Evolutionary conservation across 2,113 vertebrate species (phyloP).

Genomic region (Origma solitaria): DNA sequence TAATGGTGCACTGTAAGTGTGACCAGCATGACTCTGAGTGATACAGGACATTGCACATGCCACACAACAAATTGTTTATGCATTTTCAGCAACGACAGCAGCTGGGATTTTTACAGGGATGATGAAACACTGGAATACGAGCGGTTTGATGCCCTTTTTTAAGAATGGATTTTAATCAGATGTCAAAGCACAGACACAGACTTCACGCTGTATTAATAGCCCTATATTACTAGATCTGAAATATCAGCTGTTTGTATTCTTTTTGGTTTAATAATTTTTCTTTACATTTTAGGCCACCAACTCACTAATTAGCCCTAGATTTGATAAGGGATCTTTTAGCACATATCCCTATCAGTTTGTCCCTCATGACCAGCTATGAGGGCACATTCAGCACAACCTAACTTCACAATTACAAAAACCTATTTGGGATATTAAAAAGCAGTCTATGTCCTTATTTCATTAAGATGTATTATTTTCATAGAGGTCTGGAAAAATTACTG

Average conservation of each 20-base stretch:
- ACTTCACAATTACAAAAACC: neutral
- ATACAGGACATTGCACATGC: neutral
- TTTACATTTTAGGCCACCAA: neutral
- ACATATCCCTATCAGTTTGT: neutral
- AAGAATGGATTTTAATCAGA: neutral
- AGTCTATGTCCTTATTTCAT: neutral
- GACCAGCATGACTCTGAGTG: neutral
- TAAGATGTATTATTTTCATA: neutral
- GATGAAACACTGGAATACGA: fast-evolving
- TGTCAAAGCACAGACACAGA: neutral
- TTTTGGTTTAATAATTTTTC: neutral
- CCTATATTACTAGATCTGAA: neutral
- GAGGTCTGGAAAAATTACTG: neutral
- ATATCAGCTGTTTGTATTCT: neutral
- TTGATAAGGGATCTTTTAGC: neutral
- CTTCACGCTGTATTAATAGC: neutral
- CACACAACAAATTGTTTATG: neutral
- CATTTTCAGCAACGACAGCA: neutral
- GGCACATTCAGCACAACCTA: neutral
- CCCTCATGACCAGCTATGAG: neutral
- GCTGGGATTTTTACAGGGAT: neutral
- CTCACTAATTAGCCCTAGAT: neutral
- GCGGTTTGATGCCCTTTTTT: neutral
- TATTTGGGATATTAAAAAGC: neutral
- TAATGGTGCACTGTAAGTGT: neutral